Percentiles rank a stretch among this genome's conserved stretches.
phyloP scores from a whole-genome alignment of 1,140 invertebrate genomes.

The Papilio glaucus region DNA sequence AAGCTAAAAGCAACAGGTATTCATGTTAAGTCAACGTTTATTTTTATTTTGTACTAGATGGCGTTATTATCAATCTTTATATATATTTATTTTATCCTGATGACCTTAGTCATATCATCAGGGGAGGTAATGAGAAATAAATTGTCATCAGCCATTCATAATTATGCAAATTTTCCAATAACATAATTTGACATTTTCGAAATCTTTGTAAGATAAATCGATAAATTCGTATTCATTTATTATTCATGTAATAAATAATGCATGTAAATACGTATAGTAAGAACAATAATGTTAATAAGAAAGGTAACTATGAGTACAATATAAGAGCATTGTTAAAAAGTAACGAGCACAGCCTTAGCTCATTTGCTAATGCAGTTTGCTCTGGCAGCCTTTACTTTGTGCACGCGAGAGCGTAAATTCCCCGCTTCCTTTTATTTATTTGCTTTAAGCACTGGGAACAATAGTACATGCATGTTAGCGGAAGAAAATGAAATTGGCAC shows the following conservation, averaged over 20 bases:
- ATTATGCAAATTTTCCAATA: too few relatives aligned
- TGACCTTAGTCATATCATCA: too few relatives aligned
- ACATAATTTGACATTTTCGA: too few relatives aligned
- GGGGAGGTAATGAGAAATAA: too few relatives aligned
- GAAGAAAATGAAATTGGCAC: background rate
- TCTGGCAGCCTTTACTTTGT: slow-evolving; percentile 26
- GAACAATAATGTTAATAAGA: background rate
- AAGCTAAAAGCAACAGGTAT: background rate
- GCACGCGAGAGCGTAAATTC: slow-evolving; percentile 18
- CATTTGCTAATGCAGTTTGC: slow-evolving; percentile 53
- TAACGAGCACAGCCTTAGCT: slow-evolving; percentile 33
- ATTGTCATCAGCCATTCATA: too few relatives aligned
- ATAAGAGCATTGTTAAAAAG: slow-evolving; percentile 5
- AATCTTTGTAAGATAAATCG: too few relatives aligned
- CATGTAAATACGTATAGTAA: background rate
- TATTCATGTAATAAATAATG: too few relatives aligned
- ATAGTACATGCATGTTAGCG: background rate
- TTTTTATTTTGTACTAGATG: too few relatives aligned
- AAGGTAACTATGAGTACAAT: slow-evolving; percentile 1
- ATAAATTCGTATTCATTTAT: too few relatives aligned
- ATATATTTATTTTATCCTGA: too few relatives aligned
- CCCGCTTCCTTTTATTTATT: slow-evolving; percentile 23
- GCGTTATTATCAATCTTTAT: too few relatives aligned
- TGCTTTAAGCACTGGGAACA: background rate
- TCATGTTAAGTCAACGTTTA: too few relatives aligned